Percentiles rank a stretch among this genome's conserved stretches.
Evolutionary conservation across 2,797 vertebrate genomes (phyloP).

Genomic region (Morus bassanus): DNA sequence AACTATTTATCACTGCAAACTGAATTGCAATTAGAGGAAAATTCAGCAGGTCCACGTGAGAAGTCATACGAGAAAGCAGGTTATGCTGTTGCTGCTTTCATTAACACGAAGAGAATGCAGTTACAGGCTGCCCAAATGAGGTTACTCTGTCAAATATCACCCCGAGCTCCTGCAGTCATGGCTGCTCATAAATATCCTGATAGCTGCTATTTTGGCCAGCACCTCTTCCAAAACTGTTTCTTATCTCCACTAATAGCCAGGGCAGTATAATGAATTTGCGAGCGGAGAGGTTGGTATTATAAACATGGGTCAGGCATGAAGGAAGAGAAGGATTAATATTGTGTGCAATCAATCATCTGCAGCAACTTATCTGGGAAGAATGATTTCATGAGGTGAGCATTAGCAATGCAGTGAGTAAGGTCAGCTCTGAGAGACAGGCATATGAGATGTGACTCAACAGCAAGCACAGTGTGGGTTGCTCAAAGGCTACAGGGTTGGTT

Average conservation of each 20-base stretch:
- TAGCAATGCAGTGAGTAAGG: not conserved
- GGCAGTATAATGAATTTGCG: not conserved
- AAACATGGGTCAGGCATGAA: not conserved
- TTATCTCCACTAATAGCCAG: not conserved
- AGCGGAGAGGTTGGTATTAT: not conserved
- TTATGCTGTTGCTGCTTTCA: not conserved
- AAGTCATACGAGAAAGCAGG: not conserved
- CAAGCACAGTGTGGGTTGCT: accelerated
- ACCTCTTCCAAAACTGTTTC: not conserved
- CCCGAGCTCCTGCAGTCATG: not conserved
- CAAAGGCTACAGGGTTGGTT: not conserved
- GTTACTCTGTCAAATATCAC: not conserved
- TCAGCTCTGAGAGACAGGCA: not conserved
- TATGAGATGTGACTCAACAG: not conserved
- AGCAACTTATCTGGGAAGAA: not conserved
- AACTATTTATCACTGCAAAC: conserved; percentile 17
- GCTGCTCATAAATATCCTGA: not conserved
- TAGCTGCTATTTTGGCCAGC: not conserved
- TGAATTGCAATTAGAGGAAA: not conserved
- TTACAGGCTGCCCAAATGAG: not conserved
- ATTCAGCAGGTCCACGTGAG: not conserved
- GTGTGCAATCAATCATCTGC: not conserved
- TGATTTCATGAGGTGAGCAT: not conserved
- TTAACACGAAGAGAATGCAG: not conserved
- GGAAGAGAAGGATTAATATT: not conserved